Conservation (phyloP, 2,113 vertebrate genomes). For the Poicephalus meyeri region DNA sequence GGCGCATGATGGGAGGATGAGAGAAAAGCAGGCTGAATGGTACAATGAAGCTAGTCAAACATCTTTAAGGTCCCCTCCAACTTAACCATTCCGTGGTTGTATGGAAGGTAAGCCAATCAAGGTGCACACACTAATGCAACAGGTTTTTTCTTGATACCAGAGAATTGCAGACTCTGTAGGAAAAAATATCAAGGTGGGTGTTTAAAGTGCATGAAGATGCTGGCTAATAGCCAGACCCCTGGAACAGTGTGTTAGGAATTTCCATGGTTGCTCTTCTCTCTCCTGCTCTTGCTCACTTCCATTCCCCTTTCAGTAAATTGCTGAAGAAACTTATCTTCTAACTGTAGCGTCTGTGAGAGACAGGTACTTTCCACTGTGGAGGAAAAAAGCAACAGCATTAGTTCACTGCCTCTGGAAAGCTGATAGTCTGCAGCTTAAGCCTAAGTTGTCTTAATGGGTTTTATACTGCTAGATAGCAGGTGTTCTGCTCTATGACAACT, state of each 20-base stretch:
- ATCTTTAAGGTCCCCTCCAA: background rate
- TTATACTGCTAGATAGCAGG: conserved; percentile 36
- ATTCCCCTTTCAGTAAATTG: background rate
- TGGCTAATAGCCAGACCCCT: background rate
- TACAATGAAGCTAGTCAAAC: background rate
- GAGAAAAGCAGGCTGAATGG: background rate
- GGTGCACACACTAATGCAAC: background rate
- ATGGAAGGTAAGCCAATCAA: background rate
- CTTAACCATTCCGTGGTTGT: background rate
- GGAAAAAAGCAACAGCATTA: background rate
- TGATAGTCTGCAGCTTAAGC: conserved; percentile 19
- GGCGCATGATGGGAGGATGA: background rate
- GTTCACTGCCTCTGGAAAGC: conserved; percentile 35
- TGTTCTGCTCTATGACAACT: conserved; percentile 55
- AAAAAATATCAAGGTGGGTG: background rate
- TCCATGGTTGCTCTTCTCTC: background rate
- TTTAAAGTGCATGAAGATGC: background rate
- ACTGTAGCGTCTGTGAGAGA: background rate
- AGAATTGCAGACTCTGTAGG: background rate
- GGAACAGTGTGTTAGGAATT: background rate
- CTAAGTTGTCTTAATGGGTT: conserved; percentile 56
- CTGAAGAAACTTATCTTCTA: background rate
- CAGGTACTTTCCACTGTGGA: background rate
- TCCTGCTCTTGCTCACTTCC: background rate
- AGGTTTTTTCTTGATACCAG: background rate